phyloP scores from a whole-genome alignment of 2,797 vertebrate genomes.

The Salarias fasciatus region DNA sequence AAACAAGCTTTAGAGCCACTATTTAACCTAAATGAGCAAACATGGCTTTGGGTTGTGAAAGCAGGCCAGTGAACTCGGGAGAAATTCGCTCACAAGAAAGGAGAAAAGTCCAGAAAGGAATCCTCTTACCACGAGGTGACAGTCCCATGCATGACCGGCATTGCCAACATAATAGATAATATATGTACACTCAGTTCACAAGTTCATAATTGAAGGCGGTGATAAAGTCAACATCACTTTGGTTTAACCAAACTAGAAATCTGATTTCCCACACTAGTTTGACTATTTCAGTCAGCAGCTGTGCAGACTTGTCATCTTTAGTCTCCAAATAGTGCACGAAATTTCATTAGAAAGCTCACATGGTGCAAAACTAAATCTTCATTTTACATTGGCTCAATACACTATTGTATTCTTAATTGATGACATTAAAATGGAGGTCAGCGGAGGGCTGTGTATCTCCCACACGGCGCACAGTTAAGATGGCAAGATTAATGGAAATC shows the following conservation, averaged over 20 bases:
- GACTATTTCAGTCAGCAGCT: neutral
- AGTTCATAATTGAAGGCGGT: no score
- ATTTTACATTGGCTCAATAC: constrained; percentile 54
- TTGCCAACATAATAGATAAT: no score
- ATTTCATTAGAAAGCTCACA: constrained; percentile 63
- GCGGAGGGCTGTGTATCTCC: constrained; percentile 50
- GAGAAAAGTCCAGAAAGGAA: no score
- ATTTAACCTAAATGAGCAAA: no score
- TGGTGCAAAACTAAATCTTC: constrained; percentile 66
- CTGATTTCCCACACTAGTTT: neutral
- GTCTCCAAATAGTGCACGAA: constrained; percentile 36
- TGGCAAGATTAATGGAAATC: constrained; percentile 49
- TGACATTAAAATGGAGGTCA: constrained; percentile 54
- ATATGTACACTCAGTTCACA: no score
- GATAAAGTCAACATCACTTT: no score
- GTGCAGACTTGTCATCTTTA: constrained; percentile 17
- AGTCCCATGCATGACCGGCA: no score
- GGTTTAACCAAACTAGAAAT: no score
- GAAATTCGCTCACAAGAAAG: no score
- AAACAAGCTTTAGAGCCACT: no score
- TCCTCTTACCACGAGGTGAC: no score
- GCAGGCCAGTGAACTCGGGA: neutral
- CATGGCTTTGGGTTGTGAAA: neutral
- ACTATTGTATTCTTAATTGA: constrained; percentile 67
- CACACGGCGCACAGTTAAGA: constrained; percentile 25